Base-by-base conservation (phyloP, 2,888 invertebrate species). In the Epinotia ramella region DNA sequence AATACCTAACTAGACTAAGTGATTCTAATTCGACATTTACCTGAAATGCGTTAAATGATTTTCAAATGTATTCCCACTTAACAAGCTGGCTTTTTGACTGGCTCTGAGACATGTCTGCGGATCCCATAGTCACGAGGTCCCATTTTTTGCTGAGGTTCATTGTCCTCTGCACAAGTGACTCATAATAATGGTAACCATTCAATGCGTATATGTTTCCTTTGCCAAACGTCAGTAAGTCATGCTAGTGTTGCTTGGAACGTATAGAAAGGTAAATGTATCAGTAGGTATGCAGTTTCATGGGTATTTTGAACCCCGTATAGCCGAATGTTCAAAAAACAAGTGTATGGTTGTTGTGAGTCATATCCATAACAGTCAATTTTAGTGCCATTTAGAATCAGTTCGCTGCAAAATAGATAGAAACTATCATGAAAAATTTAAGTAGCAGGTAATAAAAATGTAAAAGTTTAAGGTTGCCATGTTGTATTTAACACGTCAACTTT, bases 101-200 rank as follows among this genome's bases (percentile, higher is more conserved):
- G 9, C 56, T 12, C n/a, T 63, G 12, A 12, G 12, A 40, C n/a
- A 46, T 70, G 59, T 40, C n/a, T 67, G 62, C 71, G 76, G 63
- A 72, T 62, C 75, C 75, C 66, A 62, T 75, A 76, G 76, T 76
- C 71, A 76, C 76, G 72, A 69, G 74, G 69, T 69, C 67, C 65
- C 76, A 72, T 72, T 76, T 76, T 76, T 76, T 76, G 72, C 63
- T 24, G 56, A 28, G 57, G 76, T 71, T 76, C 76, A 67, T 72
- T 67, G 76, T 72, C 44, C 76, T 24, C 16, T 12, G 13, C 49
- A 57, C 56, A 65, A 56, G 69, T 75, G 76, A 76, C 72, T 76
- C 76, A 76, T 67, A 60, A 33, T 63, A 28, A 76, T 67, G 60
- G 46, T 63, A 28, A 66, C 67, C 71, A 44, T 60, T 66, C 66